Conservation (phyloP, 1,140 invertebrate genomes). For the Ctenoplectra terminalis region DNA sequence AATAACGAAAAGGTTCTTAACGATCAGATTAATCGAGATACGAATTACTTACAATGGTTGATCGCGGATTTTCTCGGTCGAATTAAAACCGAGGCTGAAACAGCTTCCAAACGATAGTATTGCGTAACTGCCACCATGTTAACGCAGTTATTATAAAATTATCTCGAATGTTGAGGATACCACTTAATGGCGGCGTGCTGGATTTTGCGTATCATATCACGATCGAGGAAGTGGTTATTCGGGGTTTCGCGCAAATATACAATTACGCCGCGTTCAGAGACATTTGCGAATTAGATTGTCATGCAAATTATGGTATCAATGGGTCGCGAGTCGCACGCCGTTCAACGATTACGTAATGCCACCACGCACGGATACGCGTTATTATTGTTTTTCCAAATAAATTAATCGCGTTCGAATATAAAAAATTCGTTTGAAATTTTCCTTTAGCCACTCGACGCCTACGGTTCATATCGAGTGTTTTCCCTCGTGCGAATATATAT, state of each 20-base stretch:
- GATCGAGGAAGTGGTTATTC: neutral
- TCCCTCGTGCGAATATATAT: too few relatives aligned
- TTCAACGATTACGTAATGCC: neutral
- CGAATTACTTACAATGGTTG: too few relatives aligned
- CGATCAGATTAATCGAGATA: too few relatives aligned
- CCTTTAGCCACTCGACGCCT: too few relatives aligned
- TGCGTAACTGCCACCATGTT: neutral
- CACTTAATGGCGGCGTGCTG: neutral
- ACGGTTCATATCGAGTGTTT: too few relatives aligned
- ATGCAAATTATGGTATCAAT: constrained; percentile 24
- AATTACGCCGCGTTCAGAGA: constrained; percentile 14
- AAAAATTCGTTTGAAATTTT: too few relatives aligned
- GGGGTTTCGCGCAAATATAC: constrained; percentile 3
- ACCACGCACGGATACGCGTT: neutral
- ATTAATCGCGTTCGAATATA: neutral
- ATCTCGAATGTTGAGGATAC: neutral
- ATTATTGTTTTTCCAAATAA: constrained; percentile 1
- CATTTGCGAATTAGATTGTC: constrained; percentile 33
- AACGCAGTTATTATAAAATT: neutral
- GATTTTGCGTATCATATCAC: constrained; percentile 13
- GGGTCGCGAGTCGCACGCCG: neutral
- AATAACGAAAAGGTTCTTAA: too few relatives aligned
- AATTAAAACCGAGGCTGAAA: too few relatives aligned
- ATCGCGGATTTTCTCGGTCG: too few relatives aligned
- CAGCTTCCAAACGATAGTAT: neutral